A percentile compares a stretch with the other conserved stretches of the same genome.
These are phyloP conservation scores for Spodoptera exigua DNA, from an alignment of 2,888 invertebrate species.

Conservation along the genomic window DNA sequence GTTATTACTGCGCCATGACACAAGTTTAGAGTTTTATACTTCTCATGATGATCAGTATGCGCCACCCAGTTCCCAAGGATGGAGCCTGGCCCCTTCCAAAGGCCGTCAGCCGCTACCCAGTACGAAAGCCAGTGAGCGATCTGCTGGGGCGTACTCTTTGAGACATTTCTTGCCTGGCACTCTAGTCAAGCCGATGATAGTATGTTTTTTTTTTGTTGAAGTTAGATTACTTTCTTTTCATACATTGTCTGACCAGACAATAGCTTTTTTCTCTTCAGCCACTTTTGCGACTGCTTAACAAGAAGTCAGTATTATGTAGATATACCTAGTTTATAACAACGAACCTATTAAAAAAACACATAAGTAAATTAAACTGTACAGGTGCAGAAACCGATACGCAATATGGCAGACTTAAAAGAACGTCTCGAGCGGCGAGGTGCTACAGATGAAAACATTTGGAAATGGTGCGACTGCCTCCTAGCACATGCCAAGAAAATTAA, in stretches of 20 bases:
- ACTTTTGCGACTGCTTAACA: no score
- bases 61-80: constrained; percentile 49
- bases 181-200: constrained; percentile 56
- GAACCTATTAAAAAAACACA: no score
- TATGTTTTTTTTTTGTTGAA: constrained; percentile 36
- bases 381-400: constrained; percentile 71
- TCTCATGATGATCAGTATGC: constrained; percentile 32
- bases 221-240: not conserved
- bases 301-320: no score
- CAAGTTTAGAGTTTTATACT: constrained; percentile 60
- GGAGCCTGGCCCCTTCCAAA: constrained; percentile 53
- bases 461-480: constrained; percentile 75
- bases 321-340: no score
- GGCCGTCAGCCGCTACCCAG: constrained; percentile 51
- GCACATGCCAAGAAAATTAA: constrained; percentile 54
- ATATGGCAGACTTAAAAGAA: constrained; percentile 71
- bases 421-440: constrained; percentile 77
- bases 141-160: constrained; percentile 65
- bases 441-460: constrained; percentile 77
- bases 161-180: constrained; percentile 64
- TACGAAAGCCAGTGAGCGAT: constrained; percentile 67
- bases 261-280: no score
- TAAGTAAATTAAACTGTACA: no score
- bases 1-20: constrained; percentile 69
- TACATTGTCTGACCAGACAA: no score